Evolutionary conservation across 2,888 invertebrate species (phyloP).

Genomic region (Galeruca laticollis): DNA sequence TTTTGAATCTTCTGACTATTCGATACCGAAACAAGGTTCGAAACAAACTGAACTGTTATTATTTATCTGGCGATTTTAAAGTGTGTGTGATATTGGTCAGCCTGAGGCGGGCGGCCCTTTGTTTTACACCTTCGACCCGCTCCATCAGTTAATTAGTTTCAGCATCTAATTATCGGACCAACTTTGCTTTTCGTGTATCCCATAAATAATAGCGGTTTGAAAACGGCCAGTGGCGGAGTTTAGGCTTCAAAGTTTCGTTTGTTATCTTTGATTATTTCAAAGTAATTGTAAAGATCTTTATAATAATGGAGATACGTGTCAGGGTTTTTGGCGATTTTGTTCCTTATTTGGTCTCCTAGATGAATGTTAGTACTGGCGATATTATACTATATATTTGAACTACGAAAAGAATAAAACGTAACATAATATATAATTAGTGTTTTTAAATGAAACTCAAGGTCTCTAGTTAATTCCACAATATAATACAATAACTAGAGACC

Average conservation of each 20-base stretch:
- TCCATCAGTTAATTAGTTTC: conserved; percentile 69
- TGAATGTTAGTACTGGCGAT: too few species aligned
- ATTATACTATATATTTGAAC: too few species aligned
- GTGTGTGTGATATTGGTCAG: conserved; percentile 39
- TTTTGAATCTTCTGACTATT: not conserved
- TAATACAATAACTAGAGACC: too few species aligned
- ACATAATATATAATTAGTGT: too few species aligned
- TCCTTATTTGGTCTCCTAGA: too few species aligned
- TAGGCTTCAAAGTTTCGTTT: not conserved
- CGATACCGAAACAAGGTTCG: not conserved
- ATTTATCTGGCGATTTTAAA: conserved; percentile 27
- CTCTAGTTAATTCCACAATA: too few species aligned
- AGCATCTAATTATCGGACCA: conserved; percentile 69
- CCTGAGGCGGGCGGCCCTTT: conserved; percentile 65
- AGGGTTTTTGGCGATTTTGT: too few species aligned
- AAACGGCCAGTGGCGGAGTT: conserved; percentile 47
- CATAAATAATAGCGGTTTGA: conserved; percentile 64
- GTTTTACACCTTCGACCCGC: conserved; percentile 68
- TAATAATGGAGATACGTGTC: too few species aligned
- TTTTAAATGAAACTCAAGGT: too few species aligned
- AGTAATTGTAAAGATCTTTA: too few species aligned
- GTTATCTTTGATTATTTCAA: too few species aligned
- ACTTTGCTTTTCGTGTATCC: conserved; percentile 66
- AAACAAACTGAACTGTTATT: conserved; percentile 14
- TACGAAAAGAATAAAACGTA: too few species aligned